Base-by-base conservation (phyloP, 1,140 invertebrate species). In the Halotydeus destructor region DNA sequence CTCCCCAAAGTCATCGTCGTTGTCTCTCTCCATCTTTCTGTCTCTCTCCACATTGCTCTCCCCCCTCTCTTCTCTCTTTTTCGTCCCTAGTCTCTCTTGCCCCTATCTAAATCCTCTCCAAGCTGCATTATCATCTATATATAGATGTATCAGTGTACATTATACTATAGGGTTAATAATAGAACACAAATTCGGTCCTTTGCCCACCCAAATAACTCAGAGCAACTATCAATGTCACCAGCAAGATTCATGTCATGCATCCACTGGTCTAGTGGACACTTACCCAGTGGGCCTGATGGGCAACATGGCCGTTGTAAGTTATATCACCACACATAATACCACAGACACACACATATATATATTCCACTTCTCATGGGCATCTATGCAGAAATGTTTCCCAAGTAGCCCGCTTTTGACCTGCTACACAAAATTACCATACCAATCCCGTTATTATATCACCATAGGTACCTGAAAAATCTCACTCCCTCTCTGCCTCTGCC, bases 401-500 rank as follows among this genome's bases (percentile, higher is more conserved):
- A n/a, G n/a, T n/a, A n/a, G n/a, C n/a, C n/a, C n/a, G n/a, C n/a
- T n/a, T n/a, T n/a, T n/a, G n/a, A n/a, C n/a, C n/a, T n/a, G n/a
- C n/a, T n/a, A n/a, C n/a, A n/a, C n/a, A n/a, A n/a, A n/a, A n/a
- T n/a, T n/a, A n/a, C n/a, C n/a, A n/a, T n/a, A n/a, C n/a, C n/a
- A n/a, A n/a, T n/a, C n/a, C 35, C 19, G n/a, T 35, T 33, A 14
- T n/a, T 31, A 14, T 41, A 37, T 41, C 31, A 19, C 37, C 26
- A 24, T 30, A 16, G 43, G 31, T 37, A 14, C 45, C n/a, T n/a
- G n/a, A n/a, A n/a, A n/a, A 60, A 63, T 62, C 64, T 63, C 60
- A 57, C 56, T 56, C 57, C 60, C 52, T 66, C 64, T 66, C 61
- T 65, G 63, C 35, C 48, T 14, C 19, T 23, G 27, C 8, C 21